Percentiles rank a stretch among this genome's conserved stretches.
Evolutionary conservation across 2,113 vertebrate species (phyloP).

Genomic region (Actenoides lindsayi): DNA sequence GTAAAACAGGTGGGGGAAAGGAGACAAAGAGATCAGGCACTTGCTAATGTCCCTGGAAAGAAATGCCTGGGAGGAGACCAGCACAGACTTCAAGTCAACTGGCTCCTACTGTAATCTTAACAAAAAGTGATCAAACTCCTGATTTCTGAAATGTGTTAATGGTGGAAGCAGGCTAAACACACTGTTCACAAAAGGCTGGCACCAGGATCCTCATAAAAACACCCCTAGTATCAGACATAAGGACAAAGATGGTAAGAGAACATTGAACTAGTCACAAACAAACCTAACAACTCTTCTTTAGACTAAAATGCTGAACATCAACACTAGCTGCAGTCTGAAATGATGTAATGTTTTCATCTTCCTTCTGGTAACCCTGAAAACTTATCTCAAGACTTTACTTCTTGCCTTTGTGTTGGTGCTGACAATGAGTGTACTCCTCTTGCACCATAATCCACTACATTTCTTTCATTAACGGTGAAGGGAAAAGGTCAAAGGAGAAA

Average conservation of each 20-base stretch:
- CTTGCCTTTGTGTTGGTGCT: background rate
- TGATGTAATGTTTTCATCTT: background rate
- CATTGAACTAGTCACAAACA: background rate
- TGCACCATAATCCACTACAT: background rate
- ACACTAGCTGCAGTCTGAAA: background rate
- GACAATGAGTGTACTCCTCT: background rate
- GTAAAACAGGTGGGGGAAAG: background rate
- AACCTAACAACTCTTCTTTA: background rate
- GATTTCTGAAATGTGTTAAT: background rate
- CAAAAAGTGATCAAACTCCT: background rate
- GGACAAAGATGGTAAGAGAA: background rate
- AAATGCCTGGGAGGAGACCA: background rate
- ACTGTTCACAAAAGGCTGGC: background rate
- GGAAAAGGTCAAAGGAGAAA: background rate
- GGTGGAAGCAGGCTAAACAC: background rate
- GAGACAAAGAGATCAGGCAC: background rate
- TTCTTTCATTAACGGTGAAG: background rate
- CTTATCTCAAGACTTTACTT: background rate
- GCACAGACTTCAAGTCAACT: background rate
- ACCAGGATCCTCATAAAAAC: background rate
- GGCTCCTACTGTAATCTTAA: background rate
- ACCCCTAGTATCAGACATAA: fast-evolving
- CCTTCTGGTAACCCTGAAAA: background rate
- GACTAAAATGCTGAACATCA: background rate
- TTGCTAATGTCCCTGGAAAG: background rate